Evolutionary conservation across 2,888 invertebrate genomes (phyloP), one percentile per base, ranked within the genome.

Genomic region (Gasteruption jaculator): DNA sequence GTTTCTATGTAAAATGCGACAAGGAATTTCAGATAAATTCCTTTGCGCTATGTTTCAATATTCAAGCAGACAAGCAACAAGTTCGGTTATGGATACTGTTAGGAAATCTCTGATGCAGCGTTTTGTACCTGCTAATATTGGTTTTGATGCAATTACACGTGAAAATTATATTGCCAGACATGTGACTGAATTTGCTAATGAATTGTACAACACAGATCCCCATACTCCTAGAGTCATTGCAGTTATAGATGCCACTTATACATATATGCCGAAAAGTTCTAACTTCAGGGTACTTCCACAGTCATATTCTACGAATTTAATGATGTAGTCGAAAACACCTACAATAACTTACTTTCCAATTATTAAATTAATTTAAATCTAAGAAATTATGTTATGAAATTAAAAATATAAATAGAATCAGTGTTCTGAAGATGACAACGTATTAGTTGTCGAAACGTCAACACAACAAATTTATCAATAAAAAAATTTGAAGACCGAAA

Each of bases 241-340:
- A 6, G 11, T 3, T 10, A 38, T 46, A 7, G 50, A 53, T 26
- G 43, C 31, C 20, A 49, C 48, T 2, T 53, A 51, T n/a, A 33
- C 10, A 1, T 46, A 45, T 21, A 46, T 46, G 7, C 31, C 19
- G 14, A 50, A 48, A 43, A 46, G 44, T 31, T 45, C 19, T 16
- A 50, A 48, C 14, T 50, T 47, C 24, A 32, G 45, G 26, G 33
- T 26, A 11, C 35, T 48, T n/a, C 37, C 48, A 3, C 46, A 52
- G 25, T 48, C 45, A 1, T 47, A n/a, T n/a, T n/a, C n/a, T n/a
- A n/a, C n/a, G n/a, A n/a, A n/a, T n/a, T n/a, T n/a, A n/a, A n/a
- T n/a, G n/a, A n/a, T n/a, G n/a, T n/a, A n/a, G n/a, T n/a, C n/a
- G n/a, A n/a, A n/a, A n/a, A n/a, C n/a, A n/a, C n/a, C n/a, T n/a